Conservation (phyloP, 2,113 vertebrate species). For the Lichenostomus cassidix region DNA sequence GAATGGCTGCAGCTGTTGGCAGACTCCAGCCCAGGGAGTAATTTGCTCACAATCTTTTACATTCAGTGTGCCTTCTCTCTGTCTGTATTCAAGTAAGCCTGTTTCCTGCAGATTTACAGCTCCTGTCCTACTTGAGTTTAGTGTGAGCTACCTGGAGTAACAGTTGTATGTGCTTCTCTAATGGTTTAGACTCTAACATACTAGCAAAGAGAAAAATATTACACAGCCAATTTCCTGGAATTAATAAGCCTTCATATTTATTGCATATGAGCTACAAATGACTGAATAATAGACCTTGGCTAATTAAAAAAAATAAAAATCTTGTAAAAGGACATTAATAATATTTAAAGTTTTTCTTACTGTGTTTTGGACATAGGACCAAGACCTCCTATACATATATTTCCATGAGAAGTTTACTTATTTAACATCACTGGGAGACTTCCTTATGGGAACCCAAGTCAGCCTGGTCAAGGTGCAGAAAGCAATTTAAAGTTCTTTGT, state of each 20-base stretch:
- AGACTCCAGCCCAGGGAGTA: neutral
- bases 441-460: neutral
- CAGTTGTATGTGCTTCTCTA: neutral
- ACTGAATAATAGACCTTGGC: neutral
- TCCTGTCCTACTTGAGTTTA: neutral
- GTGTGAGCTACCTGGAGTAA: neutral
- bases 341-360: neutral
- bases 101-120: neutral
- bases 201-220: neutral
- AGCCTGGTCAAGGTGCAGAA: neutral
- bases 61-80: neutral
- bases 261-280: neutral
- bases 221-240: neutral
- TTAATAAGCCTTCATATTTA: neutral
- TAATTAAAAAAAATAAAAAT: neutral
- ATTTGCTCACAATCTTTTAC: neutral
- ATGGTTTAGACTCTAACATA: neutral
- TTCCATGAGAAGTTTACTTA: neutral
- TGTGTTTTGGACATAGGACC: neutral
- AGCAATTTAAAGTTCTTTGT: neutral
- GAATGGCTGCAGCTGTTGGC: neutral
- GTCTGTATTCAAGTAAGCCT: neutral
- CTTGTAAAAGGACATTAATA: neutral
- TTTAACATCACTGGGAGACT: neutral
- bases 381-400: neutral